phyloP scores from a whole-genome alignment of 2,113 vertebrate genomes.

The Pedetes capensis region DNA sequence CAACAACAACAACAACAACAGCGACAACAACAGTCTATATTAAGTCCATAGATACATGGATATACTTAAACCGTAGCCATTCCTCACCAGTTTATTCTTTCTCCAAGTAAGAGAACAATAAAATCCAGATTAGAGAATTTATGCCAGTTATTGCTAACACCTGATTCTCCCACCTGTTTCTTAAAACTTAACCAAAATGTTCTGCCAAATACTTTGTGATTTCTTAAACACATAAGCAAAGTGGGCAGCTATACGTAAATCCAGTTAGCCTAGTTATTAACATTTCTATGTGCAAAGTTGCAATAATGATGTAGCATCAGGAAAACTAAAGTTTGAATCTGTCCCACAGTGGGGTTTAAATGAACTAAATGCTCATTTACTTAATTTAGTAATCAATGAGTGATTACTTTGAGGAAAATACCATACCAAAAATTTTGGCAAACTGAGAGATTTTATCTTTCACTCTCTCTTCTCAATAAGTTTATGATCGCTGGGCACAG shows the following conservation, averaged over 20 bases:
- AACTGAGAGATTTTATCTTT: background rate
- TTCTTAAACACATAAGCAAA: constrained; percentile 50
- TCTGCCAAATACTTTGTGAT: background rate
- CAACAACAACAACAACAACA: too few species aligned
- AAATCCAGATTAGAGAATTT: constrained; percentile 14
- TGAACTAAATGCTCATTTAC: constrained; percentile 1
- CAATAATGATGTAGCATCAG: background rate
- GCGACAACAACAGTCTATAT: too few species aligned
- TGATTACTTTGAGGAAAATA: constrained; percentile 23
- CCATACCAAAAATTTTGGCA: background rate
- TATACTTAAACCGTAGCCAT: constrained; percentile 17
- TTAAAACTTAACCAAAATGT: constrained; percentile 37
- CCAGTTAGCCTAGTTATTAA: background rate
- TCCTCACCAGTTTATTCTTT: constrained; percentile 25
- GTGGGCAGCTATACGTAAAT: background rate
- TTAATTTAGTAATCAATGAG: constrained; percentile 21
- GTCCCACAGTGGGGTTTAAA: background rate
- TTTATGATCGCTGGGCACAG: too few species aligned
- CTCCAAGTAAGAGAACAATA: constrained; percentile 14
- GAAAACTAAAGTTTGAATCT: background rate
- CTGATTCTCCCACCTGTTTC: constrained; percentile 8
- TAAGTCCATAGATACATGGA: background rate
- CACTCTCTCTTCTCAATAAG: background rate
- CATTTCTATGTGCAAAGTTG: background rate
- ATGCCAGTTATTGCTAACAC: constrained; percentile 20